A percentile compares a stretch with the other conserved stretches of the same genome.
phyloP scores from a whole-genome alignment of 2,113 vertebrate genomes.

The Salminus brasiliensis region DNA sequence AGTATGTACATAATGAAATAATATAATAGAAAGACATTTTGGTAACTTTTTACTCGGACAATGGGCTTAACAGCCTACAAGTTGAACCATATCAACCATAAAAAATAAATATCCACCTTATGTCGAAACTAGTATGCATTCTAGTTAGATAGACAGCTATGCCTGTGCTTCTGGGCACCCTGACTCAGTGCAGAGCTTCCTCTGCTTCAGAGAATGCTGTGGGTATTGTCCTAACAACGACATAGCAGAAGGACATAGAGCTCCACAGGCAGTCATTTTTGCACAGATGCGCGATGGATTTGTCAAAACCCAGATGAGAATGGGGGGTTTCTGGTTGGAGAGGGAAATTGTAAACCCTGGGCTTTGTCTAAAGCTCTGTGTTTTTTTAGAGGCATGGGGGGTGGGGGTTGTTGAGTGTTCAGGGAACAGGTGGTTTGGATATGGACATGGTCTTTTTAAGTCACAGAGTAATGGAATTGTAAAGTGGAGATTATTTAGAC shows the following conservation, averaged over 20 bases:
- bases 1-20: no score
- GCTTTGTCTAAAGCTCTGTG: constrained; percentile 2
- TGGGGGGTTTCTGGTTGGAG: constrained; percentile 6
- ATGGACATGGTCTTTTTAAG: neutral
- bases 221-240: constrained; percentile 72
- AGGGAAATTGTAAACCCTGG: neutral
- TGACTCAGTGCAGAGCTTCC: constrained; percentile 46
- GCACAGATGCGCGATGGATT: constrained; percentile 45
- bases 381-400: constrained; percentile 50
- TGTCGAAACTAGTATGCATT: no score
- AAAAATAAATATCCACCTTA: no score
- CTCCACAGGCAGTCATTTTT: constrained; percentile 66
- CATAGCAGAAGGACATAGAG: constrained; percentile 72
- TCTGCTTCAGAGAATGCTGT: constrained; percentile 67
- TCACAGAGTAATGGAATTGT: constrained; percentile 9
- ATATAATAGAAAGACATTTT: no score
- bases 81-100: no score
- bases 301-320: constrained; percentile 43
- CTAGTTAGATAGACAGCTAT: no score
- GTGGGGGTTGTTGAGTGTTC: neutral
- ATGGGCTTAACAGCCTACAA: no score
- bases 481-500: neutral
- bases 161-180: no score
- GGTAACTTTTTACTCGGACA: no score
- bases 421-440: neutral